Percentiles rank a stretch among this genome's conserved stretches.
These are phyloP conservation scores for Microtus montanus DNA, from an alignment of 2,113 vertebrate species.

Conservation along the genomic window DNA sequence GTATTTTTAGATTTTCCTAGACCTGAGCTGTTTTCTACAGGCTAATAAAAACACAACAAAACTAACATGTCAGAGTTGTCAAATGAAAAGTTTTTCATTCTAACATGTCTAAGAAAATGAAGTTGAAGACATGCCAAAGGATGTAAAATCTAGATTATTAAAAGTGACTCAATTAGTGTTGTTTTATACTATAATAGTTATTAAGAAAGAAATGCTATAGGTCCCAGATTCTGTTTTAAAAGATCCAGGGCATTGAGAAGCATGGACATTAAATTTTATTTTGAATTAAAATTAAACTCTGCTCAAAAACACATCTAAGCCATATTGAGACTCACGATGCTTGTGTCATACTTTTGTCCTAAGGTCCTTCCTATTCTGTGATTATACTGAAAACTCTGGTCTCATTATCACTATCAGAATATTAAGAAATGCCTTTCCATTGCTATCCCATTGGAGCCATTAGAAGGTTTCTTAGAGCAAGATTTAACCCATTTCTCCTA, in stretches of 20 bases:
- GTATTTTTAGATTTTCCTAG: background rate
- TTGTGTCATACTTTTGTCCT: slow-evolving; percentile 54
- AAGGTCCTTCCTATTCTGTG: slow-evolving; percentile 55
- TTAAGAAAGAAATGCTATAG: slow-evolving; percentile 79
- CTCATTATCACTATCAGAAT: slow-evolving; percentile 70
- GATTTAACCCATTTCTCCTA: slow-evolving; percentile 56
- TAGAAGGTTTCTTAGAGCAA: slow-evolving; percentile 66
- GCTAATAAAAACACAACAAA: background rate
- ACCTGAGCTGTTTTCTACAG: background rate
- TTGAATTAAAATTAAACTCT: slow-evolving; percentile 81
- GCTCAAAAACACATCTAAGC: slow-evolving; percentile 80
- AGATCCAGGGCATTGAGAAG: slow-evolving; percentile 75
- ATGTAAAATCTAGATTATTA: background rate
- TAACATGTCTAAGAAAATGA: slow-evolving; percentile 63
- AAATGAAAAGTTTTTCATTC: background rate
- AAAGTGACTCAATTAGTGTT: slow-evolving; percentile 69
- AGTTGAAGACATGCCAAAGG: background rate
- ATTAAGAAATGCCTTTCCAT: slow-evolving; percentile 70
- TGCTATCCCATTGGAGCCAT: slow-evolving; percentile 54
- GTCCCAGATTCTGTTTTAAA: slow-evolving; percentile 67
- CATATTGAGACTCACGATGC: slow-evolving; percentile 72
- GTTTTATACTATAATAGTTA: slow-evolving; percentile 66
- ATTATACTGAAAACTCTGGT: slow-evolving; percentile 69
- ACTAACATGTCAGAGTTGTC: background rate
- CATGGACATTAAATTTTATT: slow-evolving; percentile 77